A percentile compares a stretch with the other conserved stretches of the same genome.
Evolutionary conservation across 2,113 vertebrate species (phyloP).

Genomic region (Corvus hawaiiensis): DNA sequence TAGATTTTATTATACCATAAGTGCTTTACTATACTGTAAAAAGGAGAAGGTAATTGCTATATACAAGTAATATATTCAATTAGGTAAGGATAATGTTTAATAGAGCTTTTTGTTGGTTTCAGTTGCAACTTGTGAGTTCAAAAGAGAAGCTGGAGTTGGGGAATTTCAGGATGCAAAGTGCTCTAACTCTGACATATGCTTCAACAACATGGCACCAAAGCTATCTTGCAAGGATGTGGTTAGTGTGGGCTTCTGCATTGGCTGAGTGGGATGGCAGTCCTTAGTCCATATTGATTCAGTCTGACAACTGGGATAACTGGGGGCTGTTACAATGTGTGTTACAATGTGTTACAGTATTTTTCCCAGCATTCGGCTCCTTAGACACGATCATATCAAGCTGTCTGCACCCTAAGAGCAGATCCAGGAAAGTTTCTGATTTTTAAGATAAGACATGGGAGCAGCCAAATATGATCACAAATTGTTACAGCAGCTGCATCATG

Average conservation of each 20-base stretch:
- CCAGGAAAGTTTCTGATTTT: background rate
- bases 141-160: background rate
- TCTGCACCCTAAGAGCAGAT: background rate
- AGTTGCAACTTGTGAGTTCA: constrained; percentile 24
- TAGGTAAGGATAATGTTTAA: constrained; percentile 46
- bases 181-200: background rate
- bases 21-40: constrained; percentile 59
- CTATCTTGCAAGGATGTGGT: background rate
- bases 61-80: constrained; percentile 41
- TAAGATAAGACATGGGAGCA: background rate
- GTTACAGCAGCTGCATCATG: background rate
- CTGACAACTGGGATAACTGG: background rate
- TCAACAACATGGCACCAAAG: background rate
- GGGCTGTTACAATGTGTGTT: background rate
- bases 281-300: background rate
- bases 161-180: background rate
- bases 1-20: constrained; percentile 50
- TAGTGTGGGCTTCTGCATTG: background rate
- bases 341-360: background rate
- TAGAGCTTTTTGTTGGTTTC: constrained; percentile 41
- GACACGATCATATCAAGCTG: background rate
- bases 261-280: background rate
- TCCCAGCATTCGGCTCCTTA: background rate
- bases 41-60: constrained; percentile 38
- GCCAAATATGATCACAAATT: background rate